phyloP scores from a whole-genome alignment of 2,888 invertebrate species.

The Ischnura elegans region DNA sequence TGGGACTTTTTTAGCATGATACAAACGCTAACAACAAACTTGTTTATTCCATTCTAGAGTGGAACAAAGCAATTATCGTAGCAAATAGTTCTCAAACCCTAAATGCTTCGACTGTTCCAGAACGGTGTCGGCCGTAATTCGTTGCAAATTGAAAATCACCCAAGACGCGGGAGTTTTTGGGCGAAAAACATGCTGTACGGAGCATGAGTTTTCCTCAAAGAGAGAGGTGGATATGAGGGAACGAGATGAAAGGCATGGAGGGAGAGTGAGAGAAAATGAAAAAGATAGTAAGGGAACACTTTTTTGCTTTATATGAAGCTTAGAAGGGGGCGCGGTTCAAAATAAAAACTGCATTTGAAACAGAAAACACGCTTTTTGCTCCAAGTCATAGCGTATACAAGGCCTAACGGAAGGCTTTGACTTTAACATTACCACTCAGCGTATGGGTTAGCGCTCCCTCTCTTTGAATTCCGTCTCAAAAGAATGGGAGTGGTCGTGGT shows the following conservation, averaged over 20 bases:
- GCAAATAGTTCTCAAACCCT: background rate
- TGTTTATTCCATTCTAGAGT: background rate
- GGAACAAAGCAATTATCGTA: background rate
- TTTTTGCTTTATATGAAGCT: background rate
- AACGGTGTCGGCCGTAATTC: background rate
- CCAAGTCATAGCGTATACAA: background rate
- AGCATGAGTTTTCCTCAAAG: background rate
- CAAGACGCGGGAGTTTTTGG: background rate
- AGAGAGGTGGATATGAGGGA: background rate
- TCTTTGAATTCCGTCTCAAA: background rate
- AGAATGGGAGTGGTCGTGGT: background rate
- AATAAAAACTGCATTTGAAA: constrained; percentile 7
- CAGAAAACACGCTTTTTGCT: background rate
- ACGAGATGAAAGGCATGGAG: background rate
- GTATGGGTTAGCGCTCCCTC: constrained; percentile 12
- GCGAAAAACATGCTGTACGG: background rate
- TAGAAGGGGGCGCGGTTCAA: background rate
- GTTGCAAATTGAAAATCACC: constrained; percentile 16
- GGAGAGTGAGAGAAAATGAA: background rate
- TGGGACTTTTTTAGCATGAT: background rate
- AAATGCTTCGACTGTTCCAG: background rate
- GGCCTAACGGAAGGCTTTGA: background rate
- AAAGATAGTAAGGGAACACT: background rate
- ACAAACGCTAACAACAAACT: background rate
- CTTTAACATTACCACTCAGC: constrained; percentile 8